These are phyloP conservation scores for Nowickia ferox DNA, from an alignment of 2,888 invertebrate genomes.

Conservation along the genomic window DNA sequence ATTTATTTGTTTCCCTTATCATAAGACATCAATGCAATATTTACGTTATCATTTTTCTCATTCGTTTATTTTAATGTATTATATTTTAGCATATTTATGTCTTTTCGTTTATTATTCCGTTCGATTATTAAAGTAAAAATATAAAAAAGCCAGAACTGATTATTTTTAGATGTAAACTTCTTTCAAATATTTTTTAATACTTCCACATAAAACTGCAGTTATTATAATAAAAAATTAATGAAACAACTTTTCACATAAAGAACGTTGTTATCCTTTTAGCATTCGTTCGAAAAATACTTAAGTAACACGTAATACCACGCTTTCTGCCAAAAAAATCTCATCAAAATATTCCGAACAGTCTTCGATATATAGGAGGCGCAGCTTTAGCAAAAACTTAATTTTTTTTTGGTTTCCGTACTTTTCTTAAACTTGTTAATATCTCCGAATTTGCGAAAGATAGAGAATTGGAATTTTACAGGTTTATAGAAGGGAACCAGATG, in stretches of 20 bases:
- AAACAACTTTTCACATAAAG: not conserved
- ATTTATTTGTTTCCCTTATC: slow-evolving; percentile 47
- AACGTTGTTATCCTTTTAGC: too few relatives aligned
- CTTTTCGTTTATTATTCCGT: not conserved
- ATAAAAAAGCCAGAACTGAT: slow-evolving; percentile 66
- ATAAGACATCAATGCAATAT: slow-evolving; percentile 61
- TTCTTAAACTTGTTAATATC: too few relatives aligned
- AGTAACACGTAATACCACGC: too few relatives aligned
- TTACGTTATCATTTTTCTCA: slow-evolving; percentile 34
- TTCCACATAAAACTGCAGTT: not conserved
- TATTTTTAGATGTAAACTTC: slow-evolving; percentile 48
- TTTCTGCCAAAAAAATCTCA: too few relatives aligned
- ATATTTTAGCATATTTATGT: not conserved
- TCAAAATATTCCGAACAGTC: too few relatives aligned
- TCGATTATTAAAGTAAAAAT: not conserved
- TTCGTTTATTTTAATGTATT: slow-evolving; percentile 40
- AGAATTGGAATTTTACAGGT: too few relatives aligned
- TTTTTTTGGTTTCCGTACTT: too few relatives aligned
- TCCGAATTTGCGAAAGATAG: too few relatives aligned
- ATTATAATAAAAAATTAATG: not conserved
- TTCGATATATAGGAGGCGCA: too few relatives aligned
- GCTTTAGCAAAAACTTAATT: too few relatives aligned
- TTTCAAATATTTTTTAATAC: slow-evolving; percentile 22
- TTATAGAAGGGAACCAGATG: too few relatives aligned
- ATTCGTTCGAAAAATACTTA: too few relatives aligned